These are phyloP conservation scores for Meghimatium bilineatum DNA, from an alignment of 2,888 invertebrate genomes.

Conservation along the genomic window DNA sequence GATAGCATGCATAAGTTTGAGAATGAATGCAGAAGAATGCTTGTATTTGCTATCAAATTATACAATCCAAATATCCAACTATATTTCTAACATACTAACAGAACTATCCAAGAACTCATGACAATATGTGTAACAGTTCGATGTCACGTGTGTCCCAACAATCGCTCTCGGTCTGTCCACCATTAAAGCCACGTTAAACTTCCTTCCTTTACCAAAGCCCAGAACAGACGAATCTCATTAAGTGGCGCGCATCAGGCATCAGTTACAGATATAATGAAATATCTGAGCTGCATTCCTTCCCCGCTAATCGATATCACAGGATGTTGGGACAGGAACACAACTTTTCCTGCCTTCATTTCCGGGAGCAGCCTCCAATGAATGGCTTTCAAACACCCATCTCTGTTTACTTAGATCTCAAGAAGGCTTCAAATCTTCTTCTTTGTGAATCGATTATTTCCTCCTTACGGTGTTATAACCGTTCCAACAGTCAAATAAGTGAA, in stretches of 20 bases:
- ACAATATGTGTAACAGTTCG: neutral
- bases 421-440: conserved; percentile 5
- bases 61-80: neutral
- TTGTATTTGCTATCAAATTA: neutral
- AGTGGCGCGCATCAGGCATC: conserved; percentile 22
- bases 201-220: conserved; percentile 22
- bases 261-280: conserved; percentile 36
- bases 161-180: conserved; percentile 1
- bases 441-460: conserved; percentile 8
- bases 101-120: neutral
- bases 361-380: conserved; percentile 5
- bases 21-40: too few species aligned
- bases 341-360: conserved; percentile 30
- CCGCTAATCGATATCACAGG: conserved; percentile 29
- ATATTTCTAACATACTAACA: neutral
- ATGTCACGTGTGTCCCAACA: neutral
- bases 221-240: conserved; percentile 23
- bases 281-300: conserved; percentile 5
- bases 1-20: too few species aligned
- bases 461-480: neutral
- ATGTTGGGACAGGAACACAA: conserved; percentile 13
- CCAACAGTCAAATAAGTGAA: neutral
- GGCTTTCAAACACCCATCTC: conserved; percentile 29
- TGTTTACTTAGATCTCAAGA: conserved; percentile 17
- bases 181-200: conserved; percentile 12